Conservation (phyloP, 2,113 vertebrate species). For the Brachionichthys hirsutus region DNA sequence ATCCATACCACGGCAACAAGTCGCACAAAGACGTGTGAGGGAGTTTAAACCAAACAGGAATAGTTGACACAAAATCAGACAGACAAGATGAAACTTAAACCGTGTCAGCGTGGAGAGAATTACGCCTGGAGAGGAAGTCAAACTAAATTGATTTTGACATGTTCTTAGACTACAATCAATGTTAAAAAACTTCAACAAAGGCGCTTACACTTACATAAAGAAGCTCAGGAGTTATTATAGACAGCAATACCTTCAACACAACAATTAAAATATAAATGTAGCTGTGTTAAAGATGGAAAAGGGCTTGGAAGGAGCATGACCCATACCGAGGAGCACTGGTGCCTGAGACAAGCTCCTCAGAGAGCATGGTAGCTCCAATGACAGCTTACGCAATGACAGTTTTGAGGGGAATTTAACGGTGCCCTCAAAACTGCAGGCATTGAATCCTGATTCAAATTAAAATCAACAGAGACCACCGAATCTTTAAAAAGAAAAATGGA, state of each 20-base stretch:
- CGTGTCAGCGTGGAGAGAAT: neutral
- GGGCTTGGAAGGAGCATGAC: neutral
- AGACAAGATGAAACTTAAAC: neutral
- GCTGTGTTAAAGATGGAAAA: constrained; percentile 5
- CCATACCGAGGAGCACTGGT: no score
- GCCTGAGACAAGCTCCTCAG: constrained; percentile 43
- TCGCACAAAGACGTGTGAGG: neutral
- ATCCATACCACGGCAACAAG: constrained; percentile 1
- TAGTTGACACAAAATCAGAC: neutral
- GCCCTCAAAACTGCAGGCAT: no score
- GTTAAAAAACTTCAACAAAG: neutral
- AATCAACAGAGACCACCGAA: no score
- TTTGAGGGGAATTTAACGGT: no score
- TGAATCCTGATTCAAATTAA: no score
- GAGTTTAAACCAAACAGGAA: neutral
- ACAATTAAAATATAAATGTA: constrained; percentile 3
- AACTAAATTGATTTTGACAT: neutral
- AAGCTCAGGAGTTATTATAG: neutral
- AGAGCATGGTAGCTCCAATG: constrained; percentile 43
- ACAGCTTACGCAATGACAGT: no score
- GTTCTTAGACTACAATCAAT: neutral
- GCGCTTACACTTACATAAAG: neutral
- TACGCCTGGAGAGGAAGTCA: neutral
- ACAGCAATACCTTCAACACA: no score
- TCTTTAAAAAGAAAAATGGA: no score